These are phyloP conservation scores for Eremobia ochroleuca DNA, from an alignment of 2,888 invertebrate genomes.

Conservation along the genomic window DNA sequence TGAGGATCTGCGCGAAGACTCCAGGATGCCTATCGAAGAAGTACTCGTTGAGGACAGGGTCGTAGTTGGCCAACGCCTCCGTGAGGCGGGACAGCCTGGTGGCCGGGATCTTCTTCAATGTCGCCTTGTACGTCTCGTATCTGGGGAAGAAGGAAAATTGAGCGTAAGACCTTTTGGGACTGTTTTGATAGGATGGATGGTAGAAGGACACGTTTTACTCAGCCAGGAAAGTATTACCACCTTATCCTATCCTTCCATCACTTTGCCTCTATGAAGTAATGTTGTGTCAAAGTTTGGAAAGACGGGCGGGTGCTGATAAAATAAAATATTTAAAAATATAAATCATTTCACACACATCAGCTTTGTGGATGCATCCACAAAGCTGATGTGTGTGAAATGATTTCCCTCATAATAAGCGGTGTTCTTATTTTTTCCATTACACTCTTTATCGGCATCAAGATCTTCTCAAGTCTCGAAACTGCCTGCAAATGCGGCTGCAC, in stretches of 20 bases:
- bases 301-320: no score
- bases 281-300: no score
- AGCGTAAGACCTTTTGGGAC: background rate
- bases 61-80: slow-evolving; percentile 99
- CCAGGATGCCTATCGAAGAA: slow-evolving; percentile 99
- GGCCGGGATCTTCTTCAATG: slow-evolving; percentile 99
- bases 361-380: background rate
- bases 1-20: slow-evolving; percentile 98
- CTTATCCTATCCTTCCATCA: no score
- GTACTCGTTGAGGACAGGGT: slow-evolving; percentile 99
- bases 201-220: background rate
- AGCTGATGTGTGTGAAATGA: no score
- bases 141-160: slow-evolving; percentile 34
- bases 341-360: background rate
- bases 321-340: no score
- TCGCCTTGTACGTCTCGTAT: slow-evolving; percentile 98
- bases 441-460: no score
- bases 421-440: background rate
- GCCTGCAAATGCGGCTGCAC: background rate
- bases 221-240: background rate
- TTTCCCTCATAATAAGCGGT: background rate
- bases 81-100: slow-evolving; percentile 98
- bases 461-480: no score
- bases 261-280: no score
- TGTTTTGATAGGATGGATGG: no score